Base-by-base conservation (phyloP, 2,113 vertebrate genomes). In the Uropsilus gracilis region DNA sequence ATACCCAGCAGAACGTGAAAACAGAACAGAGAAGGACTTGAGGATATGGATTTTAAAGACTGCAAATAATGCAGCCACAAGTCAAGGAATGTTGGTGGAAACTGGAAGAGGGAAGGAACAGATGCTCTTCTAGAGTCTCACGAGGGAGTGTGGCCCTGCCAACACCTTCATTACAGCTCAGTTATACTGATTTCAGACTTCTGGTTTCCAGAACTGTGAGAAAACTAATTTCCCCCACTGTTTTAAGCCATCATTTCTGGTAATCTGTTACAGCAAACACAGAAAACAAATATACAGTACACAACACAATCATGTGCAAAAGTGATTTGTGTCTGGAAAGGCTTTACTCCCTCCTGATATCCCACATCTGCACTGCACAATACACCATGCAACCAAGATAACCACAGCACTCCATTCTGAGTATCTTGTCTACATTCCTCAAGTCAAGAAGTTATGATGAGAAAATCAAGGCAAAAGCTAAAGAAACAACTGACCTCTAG, bases 191-290 rank as follows among this genome's bases (percentile, higher is more conserved):
- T 53, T 50, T 89, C 66, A 75, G 81, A 75, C 10, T 37, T 83
- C 20, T 64, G 73, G 55, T 44, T 34, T 88, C n/a, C 68, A 77
- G 48, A 85, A 28, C n/a, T 24, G 4, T 39, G 18, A 69, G 12
- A 59, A 37, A 90, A 83, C 71, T 75, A 42, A 89, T 69, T 82
- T 73, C 73, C n/a, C n/a, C n/a, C 14, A 72, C 11, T 73, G 55
- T 78, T 92, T 83, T 39, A 80, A 94, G 76, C 20, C 77, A 90
- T 46, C 26, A 66, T 87, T 64, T 72, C 44, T 20, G 34, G 34
- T 26, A 59, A 84, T 76, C 53, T 92, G 71, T 83, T 73, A 87
- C 10, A 90, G 64, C 26, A 94, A 63, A 48, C 61, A 53, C 75
- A 81, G 59, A 90, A 90, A 95, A 69, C 17, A 44, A 76, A 87